A percentile compares a stretch with the other conserved stretches of the same genome.
These are phyloP conservation scores for Xenus cinereus DNA, from an alignment of 2,113 vertebrate species.

Conservation along the genomic window DNA sequence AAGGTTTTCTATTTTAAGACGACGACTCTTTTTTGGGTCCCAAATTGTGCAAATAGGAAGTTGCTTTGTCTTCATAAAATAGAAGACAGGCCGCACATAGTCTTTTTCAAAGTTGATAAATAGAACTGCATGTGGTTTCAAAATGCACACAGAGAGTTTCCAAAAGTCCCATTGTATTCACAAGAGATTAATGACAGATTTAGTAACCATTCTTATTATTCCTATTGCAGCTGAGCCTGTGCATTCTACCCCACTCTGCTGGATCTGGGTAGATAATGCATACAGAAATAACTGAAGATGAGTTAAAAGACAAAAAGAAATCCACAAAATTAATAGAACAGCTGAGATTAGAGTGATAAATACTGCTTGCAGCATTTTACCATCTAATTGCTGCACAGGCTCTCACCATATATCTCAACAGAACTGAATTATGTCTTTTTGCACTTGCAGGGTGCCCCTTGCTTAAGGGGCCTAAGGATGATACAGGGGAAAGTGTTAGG, in stretches of 20 bases:
- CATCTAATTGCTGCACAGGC: neutral
- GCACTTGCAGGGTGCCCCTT: neutral
- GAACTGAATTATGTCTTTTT: neutral
- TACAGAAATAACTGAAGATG: neutral
- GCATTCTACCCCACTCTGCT: neutral
- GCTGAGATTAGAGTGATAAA: neutral
- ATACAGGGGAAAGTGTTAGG: neutral
- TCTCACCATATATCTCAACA: neutral
- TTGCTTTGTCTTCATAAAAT: conserved; percentile 17
- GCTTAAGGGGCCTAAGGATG: fast-evolving
- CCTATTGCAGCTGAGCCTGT: neutral
- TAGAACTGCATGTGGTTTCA: conserved; percentile 55
- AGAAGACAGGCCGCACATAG: neutral
- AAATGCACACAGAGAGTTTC: conserved; percentile 18
- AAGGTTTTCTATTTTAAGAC: neutral
- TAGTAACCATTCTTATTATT: conserved; percentile 31
- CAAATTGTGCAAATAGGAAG: neutral
- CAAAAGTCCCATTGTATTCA: conserved; percentile 30
- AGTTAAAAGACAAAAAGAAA: neutral
- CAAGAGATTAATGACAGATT: conserved; percentile 53
- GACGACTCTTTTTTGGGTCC: neutral
- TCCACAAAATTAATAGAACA: neutral
- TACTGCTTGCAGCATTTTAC: neutral
- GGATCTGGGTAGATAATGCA: neutral
- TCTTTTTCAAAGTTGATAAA: conserved; percentile 12